These are phyloP conservation scores for Plusia festucae DNA, from an alignment of 2,888 invertebrate genomes.

Conservation along the genomic window DNA sequence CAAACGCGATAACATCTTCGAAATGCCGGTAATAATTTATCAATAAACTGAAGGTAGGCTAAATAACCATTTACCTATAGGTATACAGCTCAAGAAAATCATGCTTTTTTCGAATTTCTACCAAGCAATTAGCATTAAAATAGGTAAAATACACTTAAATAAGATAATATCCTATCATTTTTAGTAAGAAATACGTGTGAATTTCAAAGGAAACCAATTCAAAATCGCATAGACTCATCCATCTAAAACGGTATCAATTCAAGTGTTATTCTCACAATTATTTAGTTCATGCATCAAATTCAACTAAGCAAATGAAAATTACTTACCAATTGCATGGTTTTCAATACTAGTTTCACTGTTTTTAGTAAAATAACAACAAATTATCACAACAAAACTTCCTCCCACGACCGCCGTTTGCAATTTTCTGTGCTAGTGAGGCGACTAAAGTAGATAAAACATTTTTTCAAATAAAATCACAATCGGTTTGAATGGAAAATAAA, in stretches of 20 bases:
- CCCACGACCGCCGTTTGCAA: slow-evolving; percentile 76
- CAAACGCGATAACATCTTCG: slow-evolving; percentile 54
- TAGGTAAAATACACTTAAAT: not conserved
- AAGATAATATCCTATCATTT: slow-evolving; percentile 4
- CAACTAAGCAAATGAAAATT: not conserved
- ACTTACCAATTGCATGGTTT: slow-evolving; percentile 76
- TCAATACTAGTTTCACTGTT: slow-evolving; percentile 69
- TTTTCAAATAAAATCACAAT: not conserved
- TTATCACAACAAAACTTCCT: slow-evolving; percentile 83
- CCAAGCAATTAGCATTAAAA: not conserved
- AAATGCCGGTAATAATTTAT: slow-evolving; percentile 58
- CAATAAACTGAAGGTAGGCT: slow-evolving; percentile 53
- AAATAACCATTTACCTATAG: slow-evolving; percentile 37
- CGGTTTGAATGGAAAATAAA: not conserved
- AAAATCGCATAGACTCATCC: slow-evolving; percentile 47
- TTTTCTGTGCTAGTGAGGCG: slow-evolving; percentile 68
- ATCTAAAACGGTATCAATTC: slow-evolving; percentile 23
- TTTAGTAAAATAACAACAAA: slow-evolving; percentile 70
- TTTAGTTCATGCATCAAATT: not conserved
- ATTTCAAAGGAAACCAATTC: slow-evolving; percentile 45
- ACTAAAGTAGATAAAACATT: not conserved
- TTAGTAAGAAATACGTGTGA: slow-evolving; percentile 20
- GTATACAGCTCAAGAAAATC: slow-evolving; percentile 17
- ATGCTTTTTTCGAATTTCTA: slow-evolving; percentile 22
- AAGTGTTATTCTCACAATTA: slow-evolving; percentile 4